Conservation (phyloP, 2,113 vertebrate genomes). For the Cochlearius cochlearius region DNA sequence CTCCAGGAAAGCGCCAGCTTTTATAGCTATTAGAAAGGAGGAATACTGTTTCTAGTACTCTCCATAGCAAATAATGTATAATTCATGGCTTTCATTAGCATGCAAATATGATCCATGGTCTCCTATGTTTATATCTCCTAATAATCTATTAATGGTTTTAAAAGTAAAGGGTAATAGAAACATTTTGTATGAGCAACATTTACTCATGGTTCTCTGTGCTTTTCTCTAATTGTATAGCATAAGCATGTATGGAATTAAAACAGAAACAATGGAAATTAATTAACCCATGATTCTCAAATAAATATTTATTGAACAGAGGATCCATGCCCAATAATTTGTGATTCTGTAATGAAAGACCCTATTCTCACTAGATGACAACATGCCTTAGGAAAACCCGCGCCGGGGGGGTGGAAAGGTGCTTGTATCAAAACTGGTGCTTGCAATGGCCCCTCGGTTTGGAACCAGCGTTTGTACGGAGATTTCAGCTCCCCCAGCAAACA, state of each 20-base stretch:
- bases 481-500: background rate
- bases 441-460: background rate
- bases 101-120: conserved; percentile 76
- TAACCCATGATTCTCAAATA: conserved; percentile 22
- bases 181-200: conserved; percentile 62
- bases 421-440: background rate
- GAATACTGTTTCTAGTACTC: conserved; percentile 70
- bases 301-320: conserved; percentile 15
- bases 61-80: conserved; percentile 73
- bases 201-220: conserved; percentile 9
- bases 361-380: background rate
- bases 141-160: conserved; percentile 78
- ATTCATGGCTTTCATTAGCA: conserved; percentile 78
- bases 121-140: conserved; percentile 74
- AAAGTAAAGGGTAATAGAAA: conserved; percentile 71
- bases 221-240: conserved; percentile 36
- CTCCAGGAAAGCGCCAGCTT: conserved; percentile 67
- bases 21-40: conserved; percentile 70
- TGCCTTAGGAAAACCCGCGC: background rate
- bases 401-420: background rate
- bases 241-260: conserved; percentile 15
- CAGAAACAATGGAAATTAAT: conserved; percentile 40
- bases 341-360: background rate
- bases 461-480: background rate
- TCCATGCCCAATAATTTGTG: background rate